phyloP scores from a whole-genome alignment of 2,797 vertebrate genomes.

The Cuculus canorus region DNA sequence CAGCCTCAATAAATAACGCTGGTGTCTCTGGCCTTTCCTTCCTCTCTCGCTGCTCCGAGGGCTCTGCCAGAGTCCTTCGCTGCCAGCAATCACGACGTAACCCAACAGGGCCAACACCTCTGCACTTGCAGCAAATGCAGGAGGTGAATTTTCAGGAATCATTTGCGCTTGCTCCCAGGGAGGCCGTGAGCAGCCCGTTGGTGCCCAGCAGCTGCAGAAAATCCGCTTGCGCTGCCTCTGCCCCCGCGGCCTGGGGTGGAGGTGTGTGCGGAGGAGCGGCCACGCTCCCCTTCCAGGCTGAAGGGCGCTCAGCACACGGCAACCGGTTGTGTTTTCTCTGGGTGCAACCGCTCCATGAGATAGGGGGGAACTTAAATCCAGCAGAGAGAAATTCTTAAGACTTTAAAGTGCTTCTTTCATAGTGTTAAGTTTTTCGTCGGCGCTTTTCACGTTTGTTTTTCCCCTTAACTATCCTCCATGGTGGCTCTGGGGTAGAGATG shows the following conservation, averaged over 20 bases:
- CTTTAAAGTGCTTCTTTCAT: not conserved
- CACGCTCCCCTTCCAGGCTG: not conserved
- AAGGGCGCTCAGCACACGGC: not conserved
- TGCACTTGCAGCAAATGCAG: not conserved
- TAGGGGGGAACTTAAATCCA: not conserved
- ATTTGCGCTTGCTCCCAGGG: accelerated
- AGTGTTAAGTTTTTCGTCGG: not conserved
- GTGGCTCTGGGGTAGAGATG: not conserved
- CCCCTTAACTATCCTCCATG: not conserved
- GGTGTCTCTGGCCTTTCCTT: conserved; percentile 26
- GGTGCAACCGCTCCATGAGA: not conserved
- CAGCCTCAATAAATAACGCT: not conserved
- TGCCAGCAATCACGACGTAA: not conserved
- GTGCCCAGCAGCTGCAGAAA: not conserved
- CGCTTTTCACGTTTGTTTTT: not conserved
- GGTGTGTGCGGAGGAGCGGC: not conserved
- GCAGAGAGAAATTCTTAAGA: not conserved
- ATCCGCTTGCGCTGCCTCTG: accelerated
- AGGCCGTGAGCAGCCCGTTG: not conserved
- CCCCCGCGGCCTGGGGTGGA: not conserved
- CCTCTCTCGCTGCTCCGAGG: accelerated
- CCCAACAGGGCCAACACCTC: accelerated
- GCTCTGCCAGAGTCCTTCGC: not conserved
- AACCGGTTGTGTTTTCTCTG: not conserved
- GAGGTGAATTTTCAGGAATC: not conserved